phyloP scores from a whole-genome alignment of 2,797 vertebrate species.

The Presbytis comata region DNA sequence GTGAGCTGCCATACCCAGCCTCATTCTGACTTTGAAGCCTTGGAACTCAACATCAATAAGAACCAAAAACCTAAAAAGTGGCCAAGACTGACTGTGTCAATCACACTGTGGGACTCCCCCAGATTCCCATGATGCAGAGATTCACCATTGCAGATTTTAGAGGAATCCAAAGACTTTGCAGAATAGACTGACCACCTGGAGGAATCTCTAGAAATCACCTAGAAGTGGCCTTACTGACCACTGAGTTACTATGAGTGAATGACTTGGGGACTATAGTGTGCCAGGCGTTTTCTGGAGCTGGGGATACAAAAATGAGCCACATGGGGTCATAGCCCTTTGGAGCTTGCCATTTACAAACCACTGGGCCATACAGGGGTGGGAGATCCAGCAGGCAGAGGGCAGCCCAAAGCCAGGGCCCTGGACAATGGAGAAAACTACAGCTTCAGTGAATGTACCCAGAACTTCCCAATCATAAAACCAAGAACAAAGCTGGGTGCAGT shows the following conservation, averaged over 20 bases:
- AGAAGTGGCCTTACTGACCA: too few species aligned
- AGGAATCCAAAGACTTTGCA: not conserved
- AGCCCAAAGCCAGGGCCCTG: not conserved
- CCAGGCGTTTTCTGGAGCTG: too few species aligned
- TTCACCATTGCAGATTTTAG: too few species aligned
- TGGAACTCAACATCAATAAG: not conserved
- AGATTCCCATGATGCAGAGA: not conserved
- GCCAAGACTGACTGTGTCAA: not conserved
- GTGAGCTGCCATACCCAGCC: not conserved
- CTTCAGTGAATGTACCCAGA: not conserved
- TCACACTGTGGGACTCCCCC: rapidly evolving
- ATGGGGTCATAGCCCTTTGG: rapidly evolving
- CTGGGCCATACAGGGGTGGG: rapidly evolving
- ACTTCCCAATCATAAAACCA: not conserved
- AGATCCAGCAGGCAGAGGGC: not conserved
- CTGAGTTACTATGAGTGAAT: not conserved
- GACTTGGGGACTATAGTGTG: rapidly evolving
- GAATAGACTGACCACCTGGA: not conserved
- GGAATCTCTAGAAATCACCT: not conserved
- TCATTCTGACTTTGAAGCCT: not conserved
- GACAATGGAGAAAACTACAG: not conserved
- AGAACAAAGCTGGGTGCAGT: not conserved
- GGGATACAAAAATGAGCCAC: not conserved
- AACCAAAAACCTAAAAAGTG: not conserved
- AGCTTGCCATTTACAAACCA: not conserved